phyloP scores from a whole-genome alignment of 2,113 vertebrate genomes.

The Seriola quinqueradiata region DNA sequence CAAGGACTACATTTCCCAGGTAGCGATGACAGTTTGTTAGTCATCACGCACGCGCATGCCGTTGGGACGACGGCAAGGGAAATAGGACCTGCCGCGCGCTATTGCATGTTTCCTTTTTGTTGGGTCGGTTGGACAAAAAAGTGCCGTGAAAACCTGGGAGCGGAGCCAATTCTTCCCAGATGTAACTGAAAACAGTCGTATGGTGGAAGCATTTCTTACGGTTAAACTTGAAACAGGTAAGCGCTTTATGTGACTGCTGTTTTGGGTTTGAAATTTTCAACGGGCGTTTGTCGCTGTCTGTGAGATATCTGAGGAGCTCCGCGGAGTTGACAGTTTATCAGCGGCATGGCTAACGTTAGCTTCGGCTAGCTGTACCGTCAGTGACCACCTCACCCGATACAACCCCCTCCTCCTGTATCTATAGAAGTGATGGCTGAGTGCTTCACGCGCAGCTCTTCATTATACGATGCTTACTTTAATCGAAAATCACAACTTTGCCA shows the following conservation, averaged over 20 bases:
- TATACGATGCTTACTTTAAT: background rate
- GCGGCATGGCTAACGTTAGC: conserved; percentile 67
- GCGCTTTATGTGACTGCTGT: background rate
- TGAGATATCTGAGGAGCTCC: conserved; percentile 6
- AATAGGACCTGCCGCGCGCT: conserved; percentile 23
- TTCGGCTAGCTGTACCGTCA: conserved; percentile 17
- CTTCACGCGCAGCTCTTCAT: background rate
- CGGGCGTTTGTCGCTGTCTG: conserved; percentile 3
- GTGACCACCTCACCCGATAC: conserved; percentile 4
- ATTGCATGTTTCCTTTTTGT: conserved; percentile 28
- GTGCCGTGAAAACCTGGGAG: conserved; percentile 54
- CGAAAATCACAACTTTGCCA: background rate
- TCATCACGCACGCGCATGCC: conserved; percentile 28
- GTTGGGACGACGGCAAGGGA: conserved; percentile 45
- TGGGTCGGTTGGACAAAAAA: conserved; percentile 52
- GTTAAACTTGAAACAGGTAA: conserved; percentile 55
- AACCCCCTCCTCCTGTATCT: background rate
- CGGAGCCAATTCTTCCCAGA: conserved; percentile 45
- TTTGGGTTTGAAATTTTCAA: background rate
- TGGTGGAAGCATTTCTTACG: background rate
- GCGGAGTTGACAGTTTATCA: conserved; percentile 56
- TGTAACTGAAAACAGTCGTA: conserved; percentile 13
- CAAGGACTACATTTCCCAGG: conserved; percentile 50
- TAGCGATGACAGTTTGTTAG: fast-evolving
- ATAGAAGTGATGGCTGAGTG: background rate